These are phyloP conservation scores for Channallabes apus DNA, from an alignment of 2,797 vertebrate species.

Conservation along the genomic window DNA sequence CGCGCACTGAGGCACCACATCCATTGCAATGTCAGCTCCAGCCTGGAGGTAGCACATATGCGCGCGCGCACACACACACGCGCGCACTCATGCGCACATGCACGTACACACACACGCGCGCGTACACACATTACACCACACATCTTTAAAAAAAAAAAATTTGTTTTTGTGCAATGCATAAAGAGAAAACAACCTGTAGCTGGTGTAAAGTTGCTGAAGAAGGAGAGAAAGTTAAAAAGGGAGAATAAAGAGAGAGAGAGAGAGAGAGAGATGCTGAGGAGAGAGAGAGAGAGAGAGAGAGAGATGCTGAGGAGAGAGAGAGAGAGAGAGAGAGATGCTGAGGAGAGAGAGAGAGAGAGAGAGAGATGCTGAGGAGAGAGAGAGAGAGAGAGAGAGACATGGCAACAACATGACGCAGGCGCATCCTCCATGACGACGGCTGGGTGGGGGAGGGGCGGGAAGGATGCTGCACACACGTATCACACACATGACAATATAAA, in stretches of 20 bases:
- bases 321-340: too few relatives aligned
- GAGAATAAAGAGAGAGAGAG: neutral
- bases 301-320: too few relatives aligned
- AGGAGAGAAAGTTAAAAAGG: slow-evolving; percentile 28
- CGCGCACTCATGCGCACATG: neutral
- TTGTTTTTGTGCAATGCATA: neutral
- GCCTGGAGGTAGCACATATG: neutral
- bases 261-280: too few relatives aligned
- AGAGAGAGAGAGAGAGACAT: too few relatives aligned
- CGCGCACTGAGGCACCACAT: too few relatives aligned
- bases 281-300: too few relatives aligned
- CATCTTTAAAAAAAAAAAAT: neutral
- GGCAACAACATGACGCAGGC: slow-evolving; percentile 41
- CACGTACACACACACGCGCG: too few relatives aligned
- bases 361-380: too few relatives aligned
- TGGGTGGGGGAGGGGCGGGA: slow-evolving; percentile 36
- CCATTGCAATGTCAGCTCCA: slow-evolving; percentile 16
- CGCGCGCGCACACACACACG: neutral
- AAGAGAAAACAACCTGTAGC: slow-evolving; percentile 54
- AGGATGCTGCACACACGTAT: slow-evolving; percentile 11
- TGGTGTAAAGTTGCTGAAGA: slow-evolving; percentile 42
- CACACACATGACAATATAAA: slow-evolving; percentile 17
- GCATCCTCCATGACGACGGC: slow-evolving; percentile 70
- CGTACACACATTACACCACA: neutral
- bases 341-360: too few relatives aligned